These are phyloP conservation scores for Coccyzus lansbergi DNA, from an alignment of 2,797 vertebrate species.

Conservation along the genomic window DNA sequence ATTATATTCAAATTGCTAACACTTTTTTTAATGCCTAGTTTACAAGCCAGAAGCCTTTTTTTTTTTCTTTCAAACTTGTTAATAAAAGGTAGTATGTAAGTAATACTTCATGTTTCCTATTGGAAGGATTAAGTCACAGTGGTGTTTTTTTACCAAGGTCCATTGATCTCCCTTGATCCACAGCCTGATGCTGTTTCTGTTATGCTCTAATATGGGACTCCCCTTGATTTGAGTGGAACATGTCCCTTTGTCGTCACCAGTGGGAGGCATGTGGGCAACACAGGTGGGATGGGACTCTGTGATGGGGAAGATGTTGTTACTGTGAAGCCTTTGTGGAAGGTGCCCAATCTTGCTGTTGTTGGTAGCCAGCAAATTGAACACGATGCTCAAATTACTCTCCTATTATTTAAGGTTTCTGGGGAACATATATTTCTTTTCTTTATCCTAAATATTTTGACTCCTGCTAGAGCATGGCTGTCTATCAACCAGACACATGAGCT, in stretches of 20 bases:
- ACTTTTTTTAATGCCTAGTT: background rate
- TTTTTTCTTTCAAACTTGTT: background rate
- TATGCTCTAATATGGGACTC: background rate
- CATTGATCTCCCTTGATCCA: background rate
- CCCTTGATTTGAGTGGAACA: background rate
- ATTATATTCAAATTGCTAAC: background rate
- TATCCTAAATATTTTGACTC: slow-evolving; percentile 13
- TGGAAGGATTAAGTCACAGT: background rate
- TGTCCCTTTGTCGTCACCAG: background rate
- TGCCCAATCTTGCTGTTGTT: background rate
- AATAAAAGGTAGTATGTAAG: background rate
- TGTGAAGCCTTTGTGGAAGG: background rate
- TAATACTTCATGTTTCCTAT: background rate
- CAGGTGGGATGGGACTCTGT: background rate
- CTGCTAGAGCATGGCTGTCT: slow-evolving; percentile 23
- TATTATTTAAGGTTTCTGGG: slow-evolving; percentile 2
- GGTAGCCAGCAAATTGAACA: background rate
- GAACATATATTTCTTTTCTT: background rate
- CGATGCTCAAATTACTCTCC: background rate
- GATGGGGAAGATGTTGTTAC: background rate
- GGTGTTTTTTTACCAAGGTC: background rate
- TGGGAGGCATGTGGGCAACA: fast-evolving
- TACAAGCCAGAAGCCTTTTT: background rate
- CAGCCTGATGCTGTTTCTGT: background rate
- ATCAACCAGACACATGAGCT: slow-evolving; percentile 37